These are phyloP conservation scores for Eupithecia insigniata DNA, from an alignment of 2,888 invertebrate genomes.

Conservation along the genomic window DNA sequence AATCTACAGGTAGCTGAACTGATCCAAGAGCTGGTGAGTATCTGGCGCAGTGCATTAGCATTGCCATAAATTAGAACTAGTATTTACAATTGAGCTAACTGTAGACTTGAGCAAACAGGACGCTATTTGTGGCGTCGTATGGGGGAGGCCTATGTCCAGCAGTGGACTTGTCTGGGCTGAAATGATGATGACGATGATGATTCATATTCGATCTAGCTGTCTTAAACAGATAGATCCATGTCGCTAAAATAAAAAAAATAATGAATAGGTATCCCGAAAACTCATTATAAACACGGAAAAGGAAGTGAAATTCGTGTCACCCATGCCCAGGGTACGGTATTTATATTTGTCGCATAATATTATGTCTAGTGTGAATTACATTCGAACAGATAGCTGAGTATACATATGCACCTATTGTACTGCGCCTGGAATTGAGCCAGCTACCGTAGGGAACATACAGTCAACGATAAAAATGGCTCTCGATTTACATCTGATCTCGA, in stretches of 20 bases:
- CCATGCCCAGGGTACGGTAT: not conserved
- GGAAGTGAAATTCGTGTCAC: not conserved
- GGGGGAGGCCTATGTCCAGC: too few species aligned
- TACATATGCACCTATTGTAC: slow-evolving; percentile 12
- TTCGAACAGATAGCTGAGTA: slow-evolving; percentile 19
- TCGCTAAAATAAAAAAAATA: not conserved
- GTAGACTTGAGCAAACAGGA: too few species aligned
- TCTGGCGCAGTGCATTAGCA: too few species aligned
- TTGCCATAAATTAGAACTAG: too few species aligned
- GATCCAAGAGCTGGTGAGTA: too few species aligned
- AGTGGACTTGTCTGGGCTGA: too few species aligned
- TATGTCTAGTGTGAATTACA: slow-evolving; percentile 28
- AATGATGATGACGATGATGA: too few species aligned
- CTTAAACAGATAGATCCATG: not conserved
- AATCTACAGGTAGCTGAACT: too few species aligned
- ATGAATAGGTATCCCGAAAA: not conserved
- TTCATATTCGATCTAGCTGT: too few species aligned
- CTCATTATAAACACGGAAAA: not conserved
- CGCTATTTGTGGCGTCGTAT: too few species aligned
- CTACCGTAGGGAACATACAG: not conserved
- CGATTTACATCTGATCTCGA: not conserved
- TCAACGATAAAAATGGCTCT: not conserved
- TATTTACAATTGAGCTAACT: too few species aligned
- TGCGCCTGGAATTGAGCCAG: slow-evolving; percentile 25
- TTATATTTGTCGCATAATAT: slow-evolving; percentile 16